Evolutionary conservation across 2,113 vertebrate genomes (phyloP), one percentile per base, ranked within the genome.

Genomic region (Promerops cafer): DNA sequence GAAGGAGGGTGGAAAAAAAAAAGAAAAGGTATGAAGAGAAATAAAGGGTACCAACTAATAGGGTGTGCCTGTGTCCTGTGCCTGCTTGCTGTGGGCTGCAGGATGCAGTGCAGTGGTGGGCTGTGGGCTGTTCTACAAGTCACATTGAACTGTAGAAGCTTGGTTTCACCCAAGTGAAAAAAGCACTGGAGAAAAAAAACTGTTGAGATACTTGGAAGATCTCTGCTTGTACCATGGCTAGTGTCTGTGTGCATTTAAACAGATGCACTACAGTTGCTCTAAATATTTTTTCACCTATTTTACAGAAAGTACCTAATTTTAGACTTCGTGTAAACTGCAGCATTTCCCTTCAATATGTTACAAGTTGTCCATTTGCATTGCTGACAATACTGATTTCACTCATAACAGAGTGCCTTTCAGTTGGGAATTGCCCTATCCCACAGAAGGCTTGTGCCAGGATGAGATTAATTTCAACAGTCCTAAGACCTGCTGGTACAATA

Each of bases 351-450:
- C 65, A 56, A 2, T 78, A 26, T 22, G 13, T 87, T 54, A 19
- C 20, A 60, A 59, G 30, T 59, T 86, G 24, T 37, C 47, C 11
- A 8, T 92, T 87, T 90, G 56, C 56, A 16, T 89, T 78, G 60
- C 72, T 71, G 47, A 18, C 70, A 52, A 52, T 88, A 85, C 35
- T 56, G 49, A 77, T 80, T 86, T 90, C 88, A 78, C 76, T 91
- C 64, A 17, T 65, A 75, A 72, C 12, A 49, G 94, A 81, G 92
- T 96, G 93, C 93, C 90, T 95, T 93, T 96, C 39, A 54, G 79
- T 92, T 95, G 50, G 53, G 83, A 93, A 44, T 83, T 89, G 54
- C 39, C 27, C 85, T 82, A n/a, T 23, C 13, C 52, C 19, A 59
- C 39, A 60, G 75, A 81, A 89, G 39, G 23, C 63, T 84, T 81